Evolutionary conservation across 2,113 vertebrate species (phyloP), one percentile per base, ranked within the genome.

Genomic region (Calonectris borealis): DNA sequence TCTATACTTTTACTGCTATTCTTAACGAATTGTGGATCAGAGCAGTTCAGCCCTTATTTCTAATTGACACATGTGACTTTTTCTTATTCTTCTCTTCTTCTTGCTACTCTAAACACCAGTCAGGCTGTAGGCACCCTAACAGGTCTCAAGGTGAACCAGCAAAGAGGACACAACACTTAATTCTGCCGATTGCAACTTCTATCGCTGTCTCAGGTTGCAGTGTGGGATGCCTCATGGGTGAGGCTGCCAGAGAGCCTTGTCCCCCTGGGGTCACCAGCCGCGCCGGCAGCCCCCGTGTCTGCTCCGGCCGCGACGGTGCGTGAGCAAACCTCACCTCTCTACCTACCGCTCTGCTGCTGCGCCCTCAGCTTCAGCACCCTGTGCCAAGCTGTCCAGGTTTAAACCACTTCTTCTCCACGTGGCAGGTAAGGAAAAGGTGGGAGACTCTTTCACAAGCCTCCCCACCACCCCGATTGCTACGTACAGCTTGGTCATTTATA

Each of bases 131-230:
- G 58, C 21, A 70, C 25, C 17, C 29, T 38, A 31, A 7, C 7
- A 60, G 13, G 6, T 64, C 16, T 75, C 61, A 31, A 26, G 24
- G 60, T 13, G 21, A 52, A 60, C 29, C 40, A 49, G 58, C 9
- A 72, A 60, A 82, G 14, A 34, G 14, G 32, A 83, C 11, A 3
- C 13, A 58, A 11, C 36, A 16, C n/a, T 11, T 42, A 29, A 17
- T 73, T 55, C 48, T 68, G 42, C 49, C 60, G 40, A n/a, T 19
- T 38, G 42, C 9, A 38, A 13, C 10, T 83, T 65, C 11, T 38
- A n/a, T 11, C 0, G 0, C 46, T 58, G 27, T 40, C 31, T 36
- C 4, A 6, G 49, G 29, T 55, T 1, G 1, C n/a, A 25, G 24
- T 16, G 61, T 76, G 11, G 20, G 46, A 21, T 31, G 9, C 5